phyloP scores from a whole-genome alignment of 1,140 invertebrate genomes.

The Venturia canescens region DNA sequence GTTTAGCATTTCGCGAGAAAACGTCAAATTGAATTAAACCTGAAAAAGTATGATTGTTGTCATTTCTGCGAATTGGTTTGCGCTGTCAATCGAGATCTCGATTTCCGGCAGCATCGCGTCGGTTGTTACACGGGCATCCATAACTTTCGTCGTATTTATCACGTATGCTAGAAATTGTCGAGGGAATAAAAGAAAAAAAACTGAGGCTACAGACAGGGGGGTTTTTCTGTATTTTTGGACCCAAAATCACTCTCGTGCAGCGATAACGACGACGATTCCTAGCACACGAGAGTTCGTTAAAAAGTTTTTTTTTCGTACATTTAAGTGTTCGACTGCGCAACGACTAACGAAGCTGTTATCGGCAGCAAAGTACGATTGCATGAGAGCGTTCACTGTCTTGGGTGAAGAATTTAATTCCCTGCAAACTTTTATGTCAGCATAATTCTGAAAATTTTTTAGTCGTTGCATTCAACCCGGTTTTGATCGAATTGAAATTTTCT shows the following conservation, averaged over 20 bases:
- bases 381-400: too few relatives aligned
- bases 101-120: not conserved
- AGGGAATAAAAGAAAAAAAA: not conserved
- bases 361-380: too few relatives aligned
- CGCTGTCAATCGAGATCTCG: not conserved
- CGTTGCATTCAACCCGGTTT: too few relatives aligned
- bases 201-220: not conserved
- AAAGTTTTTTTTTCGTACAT: not conserved
- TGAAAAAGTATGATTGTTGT: not conserved
- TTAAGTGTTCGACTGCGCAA: too few relatives aligned
- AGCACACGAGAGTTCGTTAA: not conserved
- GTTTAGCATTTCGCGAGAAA: not conserved
- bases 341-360: too few relatives aligned
- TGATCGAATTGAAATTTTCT: too few relatives aligned
- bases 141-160: not conserved
- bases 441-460: too few relatives aligned
- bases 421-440: too few relatives aligned
- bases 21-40: too few relatives aligned
- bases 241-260: not conserved
- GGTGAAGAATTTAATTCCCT: too few relatives aligned
- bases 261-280: not conserved
- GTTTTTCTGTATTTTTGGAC: not conserved
- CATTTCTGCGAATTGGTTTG: not conserved
- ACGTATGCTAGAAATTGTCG: conserved; percentile 10
- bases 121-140: not conserved